Conservation (phyloP, 2,888 invertebrate genomes). For the Chydorus sphaericus region DNA sequence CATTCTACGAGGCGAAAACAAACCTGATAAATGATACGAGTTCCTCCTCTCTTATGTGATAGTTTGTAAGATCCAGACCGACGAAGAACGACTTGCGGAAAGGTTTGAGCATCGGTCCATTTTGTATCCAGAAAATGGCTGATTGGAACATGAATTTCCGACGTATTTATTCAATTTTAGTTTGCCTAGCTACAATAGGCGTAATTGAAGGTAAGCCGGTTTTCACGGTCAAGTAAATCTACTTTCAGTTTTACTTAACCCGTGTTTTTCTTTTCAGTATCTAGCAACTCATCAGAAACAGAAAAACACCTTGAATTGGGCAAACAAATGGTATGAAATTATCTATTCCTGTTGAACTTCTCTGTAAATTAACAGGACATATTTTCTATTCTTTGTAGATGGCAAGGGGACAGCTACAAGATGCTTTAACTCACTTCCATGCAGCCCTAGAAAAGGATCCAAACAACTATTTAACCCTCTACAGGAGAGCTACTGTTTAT, state of each 20-base stretch:
- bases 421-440: conserved; percentile 94
- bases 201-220: neutral
- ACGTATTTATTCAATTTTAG: neutral
- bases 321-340: conserved; percentile 12
- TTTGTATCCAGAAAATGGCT: conserved; percentile 4
- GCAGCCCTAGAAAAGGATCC: conserved; percentile 96
- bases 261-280: neutral
- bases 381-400: too few species aligned
- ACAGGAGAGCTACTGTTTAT: conserved; percentile 88
- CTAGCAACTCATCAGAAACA: neutral
- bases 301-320: conserved; percentile 13
- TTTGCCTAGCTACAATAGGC: neutral
- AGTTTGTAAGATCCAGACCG: too few species aligned
- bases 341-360: too few species aligned
- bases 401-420: conserved; percentile 80
- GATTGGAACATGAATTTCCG: neutral
- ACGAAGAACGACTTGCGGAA: too few species aligned
- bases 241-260: neutral
- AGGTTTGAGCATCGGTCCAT: too few species aligned
- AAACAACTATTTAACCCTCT: conserved; percentile 86
- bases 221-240: neutral
- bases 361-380: conserved; percentile 81
- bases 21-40: too few species aligned
- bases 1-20: too few species aligned
- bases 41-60: too few species aligned